These are phyloP conservation scores for Etia nguti DNA, from an alignment of 2,113 vertebrate genomes.

Conservation along the genomic window DNA sequence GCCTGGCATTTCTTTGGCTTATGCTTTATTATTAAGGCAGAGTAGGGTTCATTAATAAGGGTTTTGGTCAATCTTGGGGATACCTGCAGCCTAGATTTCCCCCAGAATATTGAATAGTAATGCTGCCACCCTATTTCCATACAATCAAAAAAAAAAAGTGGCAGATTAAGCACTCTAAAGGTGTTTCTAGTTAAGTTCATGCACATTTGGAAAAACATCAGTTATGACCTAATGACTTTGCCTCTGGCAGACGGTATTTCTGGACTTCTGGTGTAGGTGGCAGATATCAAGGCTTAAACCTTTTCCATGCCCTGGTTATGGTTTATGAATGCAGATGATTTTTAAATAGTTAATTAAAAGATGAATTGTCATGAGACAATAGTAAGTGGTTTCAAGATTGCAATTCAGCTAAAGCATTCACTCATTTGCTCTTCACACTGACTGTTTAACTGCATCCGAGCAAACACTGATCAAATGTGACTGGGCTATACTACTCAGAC, in stretches of 20 bases:
- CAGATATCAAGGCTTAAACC: neutral
- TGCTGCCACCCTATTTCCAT: neutral
- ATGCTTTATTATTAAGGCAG: neutral
- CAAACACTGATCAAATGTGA: neutral
- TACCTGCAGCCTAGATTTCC: rapidly evolving
- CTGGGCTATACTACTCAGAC: neutral
- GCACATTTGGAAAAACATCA: neutral
- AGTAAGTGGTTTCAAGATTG: neutral
- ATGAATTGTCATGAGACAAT: neutral
- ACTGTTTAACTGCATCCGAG: neutral
- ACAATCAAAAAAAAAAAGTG: neutral
- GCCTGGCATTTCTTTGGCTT: neutral
- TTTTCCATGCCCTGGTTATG: neutral
- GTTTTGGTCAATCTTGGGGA: neutral
- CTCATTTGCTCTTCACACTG: neutral
- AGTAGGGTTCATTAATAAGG: neutral
- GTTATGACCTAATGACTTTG: neutral
- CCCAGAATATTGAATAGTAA: neutral
- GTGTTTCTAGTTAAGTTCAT: neutral
- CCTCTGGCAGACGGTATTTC: neutral
- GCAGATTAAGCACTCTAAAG: neutral
- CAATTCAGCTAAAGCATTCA: neutral
- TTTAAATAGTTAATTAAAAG: neutral
- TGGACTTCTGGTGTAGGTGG: neutral
- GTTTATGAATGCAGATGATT: neutral